These are phyloP conservation scores for Parazoanthus atlanticus DNA, from an alignment of 92 coral and sea anemone species.

Conservation along the genomic window DNA sequence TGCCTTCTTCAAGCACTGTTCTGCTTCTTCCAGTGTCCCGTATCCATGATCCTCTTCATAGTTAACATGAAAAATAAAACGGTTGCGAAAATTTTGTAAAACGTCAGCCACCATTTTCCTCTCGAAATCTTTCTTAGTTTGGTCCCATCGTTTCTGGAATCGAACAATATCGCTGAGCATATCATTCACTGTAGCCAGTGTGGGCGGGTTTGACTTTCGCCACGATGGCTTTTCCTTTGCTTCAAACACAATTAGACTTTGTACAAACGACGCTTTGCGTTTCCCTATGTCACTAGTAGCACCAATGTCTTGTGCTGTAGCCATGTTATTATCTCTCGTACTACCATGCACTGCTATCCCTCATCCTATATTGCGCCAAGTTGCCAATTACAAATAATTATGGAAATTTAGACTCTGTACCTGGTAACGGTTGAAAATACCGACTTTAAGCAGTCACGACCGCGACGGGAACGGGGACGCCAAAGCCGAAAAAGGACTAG, in stretches of 20 bases:
- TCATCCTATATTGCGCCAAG: too few relatives aligned
- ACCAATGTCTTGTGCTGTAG: background rate
- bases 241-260: conserved; percentile 61
- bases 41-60: conserved; percentile 82
- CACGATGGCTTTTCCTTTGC: conserved; percentile 76
- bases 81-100: conserved; percentile 27
- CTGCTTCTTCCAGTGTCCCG: conserved; percentile 48
- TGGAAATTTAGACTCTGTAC: too few relatives aligned
- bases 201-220: conserved; percentile 47
- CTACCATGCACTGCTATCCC: too few relatives aligned
- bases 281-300: background rate
- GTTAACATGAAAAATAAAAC: conserved; percentile 69
- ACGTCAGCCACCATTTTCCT: conserved; percentile 34
- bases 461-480: too few relatives aligned
- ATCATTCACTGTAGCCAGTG: conserved; percentile 15
- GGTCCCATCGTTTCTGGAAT: conserved; percentile 50
- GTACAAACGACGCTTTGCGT: conserved; percentile 49
- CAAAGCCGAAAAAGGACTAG: too few relatives aligned
- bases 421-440: too few relatives aligned
- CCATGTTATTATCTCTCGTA: background rate
- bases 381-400: too few relatives aligned
- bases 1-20: conserved; percentile 37
- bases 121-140: background rate
- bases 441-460: too few relatives aligned
- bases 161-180: conserved; percentile 49